Conservation (phyloP, 92 coral and sea anemone genomes). For the Ricordea florida region DNA sequence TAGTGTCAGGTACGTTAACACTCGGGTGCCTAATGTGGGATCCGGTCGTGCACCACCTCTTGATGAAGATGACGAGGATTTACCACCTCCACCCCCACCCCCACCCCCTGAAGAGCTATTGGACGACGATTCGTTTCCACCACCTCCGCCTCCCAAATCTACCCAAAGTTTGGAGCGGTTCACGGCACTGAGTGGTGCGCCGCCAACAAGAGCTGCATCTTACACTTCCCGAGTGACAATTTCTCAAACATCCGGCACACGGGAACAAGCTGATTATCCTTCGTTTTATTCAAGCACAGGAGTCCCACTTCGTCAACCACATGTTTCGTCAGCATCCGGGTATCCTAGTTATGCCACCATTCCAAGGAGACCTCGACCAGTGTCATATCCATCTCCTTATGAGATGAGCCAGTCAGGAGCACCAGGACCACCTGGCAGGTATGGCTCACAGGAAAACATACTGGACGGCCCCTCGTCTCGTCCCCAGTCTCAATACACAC, state of each 20-base stretch:
- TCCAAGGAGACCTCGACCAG: conserved; percentile 78
- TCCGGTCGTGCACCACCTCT: conserved; percentile 72
- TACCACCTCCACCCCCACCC: conserved; percentile 92
- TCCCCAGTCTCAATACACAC: conserved; percentile 58
- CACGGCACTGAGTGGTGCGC: conserved; percentile 31
- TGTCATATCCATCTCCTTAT: conserved; percentile 62
- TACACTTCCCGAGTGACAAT: conserved; percentile 42
- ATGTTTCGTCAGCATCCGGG: conserved; percentile 45
- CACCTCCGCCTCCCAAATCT: conserved; percentile 74
- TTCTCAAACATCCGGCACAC: conserved; percentile 42
- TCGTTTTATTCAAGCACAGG: conserved; percentile 32
- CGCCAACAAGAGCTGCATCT: conserved; percentile 31
- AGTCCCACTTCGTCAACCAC: conserved; percentile 36
- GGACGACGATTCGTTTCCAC: conserved; percentile 64
- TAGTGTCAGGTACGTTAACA: conserved; percentile 87
- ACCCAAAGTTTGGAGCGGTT: conserved; percentile 43
- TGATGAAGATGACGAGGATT: conserved; percentile 65
- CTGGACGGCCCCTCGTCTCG: conserved; percentile 57
- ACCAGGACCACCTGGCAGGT: conserved; percentile 45
- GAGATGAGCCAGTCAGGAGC: conserved; percentile 60
- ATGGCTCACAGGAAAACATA: conserved; percentile 69
- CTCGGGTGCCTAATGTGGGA: conserved; percentile 69
- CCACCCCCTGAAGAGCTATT: conserved; percentile 65
- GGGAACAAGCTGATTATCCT: conserved; percentile 29
- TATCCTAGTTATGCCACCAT: conserved; percentile 73